phyloP scores from a whole-genome alignment of 2,797 vertebrate genomes.

The Acanthurus tractus region DNA sequence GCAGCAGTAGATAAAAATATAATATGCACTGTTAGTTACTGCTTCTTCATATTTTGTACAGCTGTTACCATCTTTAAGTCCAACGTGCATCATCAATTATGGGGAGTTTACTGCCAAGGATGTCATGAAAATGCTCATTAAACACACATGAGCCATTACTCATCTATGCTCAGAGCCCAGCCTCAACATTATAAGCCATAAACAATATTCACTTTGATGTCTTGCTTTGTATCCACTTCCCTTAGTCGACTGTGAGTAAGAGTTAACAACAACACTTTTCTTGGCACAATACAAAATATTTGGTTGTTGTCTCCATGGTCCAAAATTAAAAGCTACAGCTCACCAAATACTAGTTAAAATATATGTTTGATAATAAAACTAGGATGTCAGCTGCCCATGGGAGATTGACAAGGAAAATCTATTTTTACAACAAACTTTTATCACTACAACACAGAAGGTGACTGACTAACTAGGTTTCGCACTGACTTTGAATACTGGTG shows the following conservation, averaged over 20 bases:
- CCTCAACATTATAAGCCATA: conserved; percentile 42
- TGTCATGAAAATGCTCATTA: conserved; percentile 67
- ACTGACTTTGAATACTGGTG: no score
- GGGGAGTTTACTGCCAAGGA: conserved; percentile 66
- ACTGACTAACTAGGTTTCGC: no score
- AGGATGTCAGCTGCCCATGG: no score
- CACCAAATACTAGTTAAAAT: no score
- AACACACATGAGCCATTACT: conserved; percentile 68
- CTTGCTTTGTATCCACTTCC: conserved; percentile 14
- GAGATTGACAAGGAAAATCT: no score
- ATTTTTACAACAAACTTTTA: no score
- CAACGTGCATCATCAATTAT: conserved; percentile 75
- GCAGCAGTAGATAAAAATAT: conserved; percentile 16
- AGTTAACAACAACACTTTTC: conserved; percentile 4
- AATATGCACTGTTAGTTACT: conserved; percentile 11
- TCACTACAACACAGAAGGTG: no score
- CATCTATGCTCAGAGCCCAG: conserved; percentile 57
- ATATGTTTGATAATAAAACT: no score
- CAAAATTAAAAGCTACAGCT: no score
- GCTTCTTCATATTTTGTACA: conserved; percentile 58
- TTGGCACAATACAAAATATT: neutral
- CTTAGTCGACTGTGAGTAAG: neutral
- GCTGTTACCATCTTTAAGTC: conserved; percentile 61
- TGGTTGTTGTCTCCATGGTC: no score
- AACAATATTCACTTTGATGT: conserved; percentile 54